Conservation (phyloP, 2,797 vertebrate genomes). For the Glossophaga mutica region DNA sequence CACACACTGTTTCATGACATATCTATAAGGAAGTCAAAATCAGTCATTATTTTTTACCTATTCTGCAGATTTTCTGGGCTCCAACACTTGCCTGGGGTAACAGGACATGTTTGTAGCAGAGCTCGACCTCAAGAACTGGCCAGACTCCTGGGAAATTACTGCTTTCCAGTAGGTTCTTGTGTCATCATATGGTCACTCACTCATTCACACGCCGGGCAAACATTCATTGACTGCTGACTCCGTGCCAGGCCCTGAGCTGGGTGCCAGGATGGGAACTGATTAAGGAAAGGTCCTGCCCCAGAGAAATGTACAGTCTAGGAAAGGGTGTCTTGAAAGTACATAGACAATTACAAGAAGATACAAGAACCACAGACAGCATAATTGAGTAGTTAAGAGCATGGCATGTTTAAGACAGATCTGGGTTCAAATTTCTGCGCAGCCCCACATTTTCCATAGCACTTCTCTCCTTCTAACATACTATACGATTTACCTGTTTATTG, state of each 20-base stretch:
- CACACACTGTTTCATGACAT: background rate
- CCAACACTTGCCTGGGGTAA: background rate
- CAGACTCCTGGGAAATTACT: constrained; percentile 37
- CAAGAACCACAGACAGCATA: background rate
- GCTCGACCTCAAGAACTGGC: background rate
- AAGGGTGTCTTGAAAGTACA: background rate
- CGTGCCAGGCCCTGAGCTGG: background rate
- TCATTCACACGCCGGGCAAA: constrained; percentile 1
- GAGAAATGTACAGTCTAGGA: background rate
- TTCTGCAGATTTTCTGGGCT: constrained; percentile 33
- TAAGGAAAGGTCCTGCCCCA: background rate
- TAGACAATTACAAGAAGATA: background rate
- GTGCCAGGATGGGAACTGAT: background rate
- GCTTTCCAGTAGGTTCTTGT: constrained; percentile 2
- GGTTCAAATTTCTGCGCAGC: background rate
- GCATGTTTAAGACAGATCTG: background rate
- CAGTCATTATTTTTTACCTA: constrained; percentile 5
- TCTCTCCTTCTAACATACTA: background rate
- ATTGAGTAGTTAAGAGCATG: background rate
- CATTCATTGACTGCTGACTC: constrained; percentile 9
- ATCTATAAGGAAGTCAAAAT: constrained; percentile 27
- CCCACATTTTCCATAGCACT: background rate
- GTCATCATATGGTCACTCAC: constrained; percentile 24
- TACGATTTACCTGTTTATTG: background rate
- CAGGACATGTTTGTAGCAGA: background rate